Evolutionary conservation across 2,888 invertebrate species (phyloP).

Genomic region (Calameuta pallipes): DNA sequence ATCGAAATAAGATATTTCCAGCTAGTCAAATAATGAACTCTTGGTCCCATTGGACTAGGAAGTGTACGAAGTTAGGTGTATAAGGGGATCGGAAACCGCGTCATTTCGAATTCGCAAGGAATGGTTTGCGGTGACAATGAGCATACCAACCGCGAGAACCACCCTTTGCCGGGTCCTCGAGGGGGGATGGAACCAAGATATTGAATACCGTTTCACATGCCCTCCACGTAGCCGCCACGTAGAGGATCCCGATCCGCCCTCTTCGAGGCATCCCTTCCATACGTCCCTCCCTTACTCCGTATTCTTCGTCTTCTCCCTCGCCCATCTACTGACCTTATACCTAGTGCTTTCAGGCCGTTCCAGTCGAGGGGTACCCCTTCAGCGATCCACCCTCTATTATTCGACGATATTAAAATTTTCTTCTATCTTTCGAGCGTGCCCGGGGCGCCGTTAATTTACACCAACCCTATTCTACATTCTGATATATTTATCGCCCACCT

Average conservation of each 20-base stretch:
- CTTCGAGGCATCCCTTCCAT: constrained; percentile 25
- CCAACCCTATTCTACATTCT: background rate
- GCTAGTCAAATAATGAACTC: background rate
- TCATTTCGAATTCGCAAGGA: constrained; percentile 51
- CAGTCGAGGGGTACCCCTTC: constrained; percentile 3
- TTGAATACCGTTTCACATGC: constrained; percentile 63
- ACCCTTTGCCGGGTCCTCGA: background rate
- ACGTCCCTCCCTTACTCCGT: constrained; percentile 15
- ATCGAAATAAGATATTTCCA: constrained; percentile 11
- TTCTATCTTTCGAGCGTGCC: constrained; percentile 33
- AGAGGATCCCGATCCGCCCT: constrained; percentile 24
- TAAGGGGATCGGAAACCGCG: constrained; percentile 29
- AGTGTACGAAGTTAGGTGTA: constrained; percentile 3
- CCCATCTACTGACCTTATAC: constrained; percentile 44
- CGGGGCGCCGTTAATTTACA: constrained; percentile 8
- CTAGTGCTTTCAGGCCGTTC: constrained; percentile 30
- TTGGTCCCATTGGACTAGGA: background rate
- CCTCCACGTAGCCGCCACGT: constrained; percentile 52
- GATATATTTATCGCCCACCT: background rate
- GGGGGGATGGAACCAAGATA: constrained; percentile 45
- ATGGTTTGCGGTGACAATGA: constrained; percentile 58
- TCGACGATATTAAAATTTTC: constrained; percentile 58
- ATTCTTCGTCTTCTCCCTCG: constrained; percentile 11
- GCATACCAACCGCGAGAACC: constrained; percentile 40
- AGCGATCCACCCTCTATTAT: constrained; percentile 36